These are phyloP conservation scores for Troides oblongomaculatus DNA, from an alignment of 2,888 invertebrate genomes.

Conservation along the genomic window DNA sequence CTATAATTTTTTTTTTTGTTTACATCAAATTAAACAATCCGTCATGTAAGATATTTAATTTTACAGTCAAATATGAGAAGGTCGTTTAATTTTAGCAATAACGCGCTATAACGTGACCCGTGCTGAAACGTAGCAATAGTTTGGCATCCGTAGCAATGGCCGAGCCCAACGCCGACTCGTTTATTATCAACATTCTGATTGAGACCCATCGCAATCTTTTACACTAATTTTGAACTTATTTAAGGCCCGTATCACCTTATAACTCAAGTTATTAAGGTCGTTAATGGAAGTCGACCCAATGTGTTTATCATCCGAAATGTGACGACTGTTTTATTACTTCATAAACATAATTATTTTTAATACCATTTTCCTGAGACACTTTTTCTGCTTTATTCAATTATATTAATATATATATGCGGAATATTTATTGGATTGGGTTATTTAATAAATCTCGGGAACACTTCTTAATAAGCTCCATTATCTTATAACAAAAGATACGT, in stretches of 20 bases:
- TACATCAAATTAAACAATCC: not conserved
- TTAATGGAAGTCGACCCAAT: slow-evolving; percentile 10
- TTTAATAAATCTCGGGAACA: too few relatives aligned
- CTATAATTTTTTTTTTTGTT: not conserved
- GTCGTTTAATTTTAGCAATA: slow-evolving; percentile 28
- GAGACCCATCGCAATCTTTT: slow-evolving; percentile 8
- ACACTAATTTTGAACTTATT: slow-evolving; percentile 25
- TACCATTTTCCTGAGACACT: too few relatives aligned
- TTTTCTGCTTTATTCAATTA: too few relatives aligned
- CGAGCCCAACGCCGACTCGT: slow-evolving; percentile 7
- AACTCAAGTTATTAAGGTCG: not conserved
- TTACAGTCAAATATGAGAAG: slow-evolving; percentile 13
- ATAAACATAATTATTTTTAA: not conserved
- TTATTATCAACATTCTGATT: slow-evolving; percentile 26
- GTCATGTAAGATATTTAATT: not conserved
- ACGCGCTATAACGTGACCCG: slow-evolving; percentile 22
- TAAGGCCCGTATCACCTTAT: not conserved
- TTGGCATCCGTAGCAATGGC: slow-evolving; percentile 27
- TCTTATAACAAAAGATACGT: too few relatives aligned
- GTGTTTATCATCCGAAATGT: slow-evolving; percentile 6
- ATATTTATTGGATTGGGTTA: too few relatives aligned
- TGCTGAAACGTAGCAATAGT: slow-evolving; percentile 25
- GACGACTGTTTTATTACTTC: slow-evolving; percentile 8
- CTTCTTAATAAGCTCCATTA: too few relatives aligned
- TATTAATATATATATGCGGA: too few relatives aligned